Evolutionary conservation across 2,797 vertebrate species (phyloP).

Genomic region (Margarornis squamiger): DNA sequence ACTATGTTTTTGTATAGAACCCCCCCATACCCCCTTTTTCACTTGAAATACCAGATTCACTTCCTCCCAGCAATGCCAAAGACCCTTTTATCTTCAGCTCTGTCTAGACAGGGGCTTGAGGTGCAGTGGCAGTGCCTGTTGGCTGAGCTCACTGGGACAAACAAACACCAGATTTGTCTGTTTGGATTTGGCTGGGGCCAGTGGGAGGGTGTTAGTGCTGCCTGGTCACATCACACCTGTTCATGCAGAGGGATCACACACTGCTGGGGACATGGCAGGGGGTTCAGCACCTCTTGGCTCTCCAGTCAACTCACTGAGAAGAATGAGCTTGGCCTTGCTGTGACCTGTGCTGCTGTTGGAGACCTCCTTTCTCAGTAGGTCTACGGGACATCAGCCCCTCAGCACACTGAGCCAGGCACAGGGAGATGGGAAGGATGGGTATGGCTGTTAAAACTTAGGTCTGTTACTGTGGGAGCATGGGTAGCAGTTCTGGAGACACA

Average conservation of each 20-base stretch:
- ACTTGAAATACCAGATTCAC: not conserved
- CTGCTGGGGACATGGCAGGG: rapidly evolving
- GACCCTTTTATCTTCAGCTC: not conserved
- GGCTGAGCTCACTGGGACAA: not conserved
- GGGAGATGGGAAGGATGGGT: not conserved
- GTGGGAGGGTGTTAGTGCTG: rapidly evolving
- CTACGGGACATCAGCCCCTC: not conserved
- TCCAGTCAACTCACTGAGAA: not conserved
- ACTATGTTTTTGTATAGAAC: not conserved
- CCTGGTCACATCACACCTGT: not conserved
- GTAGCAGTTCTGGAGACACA: not conserved
- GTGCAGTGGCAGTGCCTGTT: not conserved
- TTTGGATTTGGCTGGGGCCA: not conserved
- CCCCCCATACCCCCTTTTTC: not conserved
- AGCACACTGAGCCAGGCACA: rapidly evolving
- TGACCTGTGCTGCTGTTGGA: not conserved
- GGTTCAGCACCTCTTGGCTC: not conserved
- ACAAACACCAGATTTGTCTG: not conserved
- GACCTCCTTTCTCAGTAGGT: rapidly evolving
- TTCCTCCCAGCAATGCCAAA: not conserved
- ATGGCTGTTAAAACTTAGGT: not conserved
- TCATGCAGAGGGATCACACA: not conserved
- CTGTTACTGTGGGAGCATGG: not conserved
- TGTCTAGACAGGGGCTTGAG: not conserved
- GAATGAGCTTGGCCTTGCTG: not conserved